Evolutionary conservation across 2,888 invertebrate species (phyloP), one percentile per base, ranked within the genome.

Genomic region (Pseudoips prasinana): DNA sequence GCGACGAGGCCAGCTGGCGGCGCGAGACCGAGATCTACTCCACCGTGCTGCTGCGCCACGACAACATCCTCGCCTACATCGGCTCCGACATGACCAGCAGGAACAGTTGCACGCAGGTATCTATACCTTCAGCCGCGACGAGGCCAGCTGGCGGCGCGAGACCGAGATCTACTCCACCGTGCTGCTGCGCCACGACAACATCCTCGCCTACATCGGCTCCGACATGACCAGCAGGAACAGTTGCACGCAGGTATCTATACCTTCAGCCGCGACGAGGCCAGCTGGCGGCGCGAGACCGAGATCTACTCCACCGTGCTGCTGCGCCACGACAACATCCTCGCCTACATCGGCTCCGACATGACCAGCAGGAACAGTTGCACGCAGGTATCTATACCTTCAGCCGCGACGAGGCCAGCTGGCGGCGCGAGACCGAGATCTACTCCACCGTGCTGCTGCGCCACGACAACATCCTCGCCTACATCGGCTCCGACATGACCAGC

Each of bases 401-500:
- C 0, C 91, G 96, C 3, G 98, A 98, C 77, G 98, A 98, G 85
- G 95, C 96, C 6, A 96, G 96, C 25, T 98, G 98, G 98, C 91
- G 93, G 4, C 88, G 98, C 4, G 98, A 98, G 89, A 98, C 98
- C 0, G 95, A 95, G 90, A 91, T 90, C 58, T 93, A 87, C 78
- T 96, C 95, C 83, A 98, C 98, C 0, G 94, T 96, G 20, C 84
- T 98, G 49, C 90, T 98, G 26, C 91, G 98, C 0, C 98, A 98
- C 67, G 96, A 97, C 65, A 96, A 97, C 77, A 96, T 98, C 51
- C 91, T 98, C 7, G 97, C 96, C 1, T 98, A 97, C 67, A 94
- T 98, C 57, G 98, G 97, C 40, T 96, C 97, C n/a, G 98, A 98
- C 67, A 97, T 98, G 95, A 97, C 96, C 1, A 97, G 97, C 18